phyloP scores from a whole-genome alignment of 2,888 invertebrate genomes.

The Zelleria hepariella region DNA sequence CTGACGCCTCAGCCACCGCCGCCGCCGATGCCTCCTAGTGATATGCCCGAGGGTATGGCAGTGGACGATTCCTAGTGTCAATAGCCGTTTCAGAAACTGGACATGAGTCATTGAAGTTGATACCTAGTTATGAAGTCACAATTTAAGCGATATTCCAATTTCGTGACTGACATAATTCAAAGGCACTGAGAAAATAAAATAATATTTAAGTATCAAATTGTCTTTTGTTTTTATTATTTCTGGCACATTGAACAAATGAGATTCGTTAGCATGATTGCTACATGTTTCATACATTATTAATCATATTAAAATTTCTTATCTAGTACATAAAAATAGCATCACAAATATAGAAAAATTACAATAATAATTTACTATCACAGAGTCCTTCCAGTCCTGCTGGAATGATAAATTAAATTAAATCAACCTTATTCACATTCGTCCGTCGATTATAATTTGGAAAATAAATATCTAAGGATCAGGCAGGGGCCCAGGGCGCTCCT shows the following conservation, averaged over 20 bases:
- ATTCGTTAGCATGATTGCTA: not conserved
- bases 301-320: not conserved
- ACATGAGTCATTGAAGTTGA: too few relatives aligned
- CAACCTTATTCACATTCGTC: too few relatives aligned
- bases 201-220: not conserved
- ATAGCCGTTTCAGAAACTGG: not conserved
- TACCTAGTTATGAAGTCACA: too few relatives aligned
- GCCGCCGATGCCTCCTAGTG: not conserved
- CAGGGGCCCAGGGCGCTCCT: too few relatives aligned
- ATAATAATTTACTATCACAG: not conserved
- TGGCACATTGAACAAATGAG: not conserved
- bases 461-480: too few relatives aligned
- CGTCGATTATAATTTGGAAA: too few relatives aligned
- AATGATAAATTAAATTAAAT: not conserved
- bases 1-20: not conserved
- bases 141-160: not conserved
- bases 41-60: not conserved
- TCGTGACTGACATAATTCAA: not conserved
- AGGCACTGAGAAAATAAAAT: not conserved
- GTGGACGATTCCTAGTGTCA: not conserved
- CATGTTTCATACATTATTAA: not conserved
- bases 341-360: not conserved
- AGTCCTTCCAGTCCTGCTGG: not conserved
- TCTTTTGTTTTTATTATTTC: not conserved
- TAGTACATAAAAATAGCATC: too few relatives aligned